These are phyloP conservation scores for Eubasilissa regina DNA, from an alignment of 1,140 invertebrate species.

Conservation along the genomic window DNA sequence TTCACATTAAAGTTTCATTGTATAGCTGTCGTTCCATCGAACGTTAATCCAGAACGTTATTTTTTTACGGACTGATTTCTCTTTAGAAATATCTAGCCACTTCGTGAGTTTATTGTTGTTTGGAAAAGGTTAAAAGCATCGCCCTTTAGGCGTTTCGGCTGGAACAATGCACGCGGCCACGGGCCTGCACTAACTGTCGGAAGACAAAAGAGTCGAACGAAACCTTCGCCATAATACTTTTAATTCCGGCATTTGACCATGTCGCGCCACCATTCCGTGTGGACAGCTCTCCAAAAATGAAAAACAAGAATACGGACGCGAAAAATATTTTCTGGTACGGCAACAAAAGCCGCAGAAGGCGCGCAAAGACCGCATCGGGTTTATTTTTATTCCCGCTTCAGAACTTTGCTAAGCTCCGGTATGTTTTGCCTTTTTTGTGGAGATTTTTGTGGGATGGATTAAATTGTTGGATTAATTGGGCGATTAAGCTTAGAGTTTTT, in stretches of 20 bases:
- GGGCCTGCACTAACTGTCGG: background rate
- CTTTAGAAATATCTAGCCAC: background rate
- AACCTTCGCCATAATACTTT: background rate
- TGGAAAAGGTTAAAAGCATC: background rate
- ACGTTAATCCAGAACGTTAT: background rate
- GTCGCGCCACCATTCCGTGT: slow-evolving; percentile 14
- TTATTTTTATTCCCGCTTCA: background rate
- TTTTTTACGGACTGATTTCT: too few species aligned
- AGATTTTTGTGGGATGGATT: too few species aligned
- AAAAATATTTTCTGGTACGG: background rate
- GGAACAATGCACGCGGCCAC: background rate
- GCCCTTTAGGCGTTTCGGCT: background rate
- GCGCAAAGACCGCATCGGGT: background rate
- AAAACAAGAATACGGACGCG: background rate
- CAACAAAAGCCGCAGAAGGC: background rate
- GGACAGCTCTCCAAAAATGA: slow-evolving; percentile 22
- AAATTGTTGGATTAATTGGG: too few species aligned
- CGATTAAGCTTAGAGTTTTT: too few species aligned
- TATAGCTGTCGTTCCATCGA: too few species aligned
- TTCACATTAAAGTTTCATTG: background rate
- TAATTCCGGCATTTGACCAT: slow-evolving; percentile 27
- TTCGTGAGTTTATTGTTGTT: background rate
- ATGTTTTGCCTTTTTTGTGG: too few species aligned
- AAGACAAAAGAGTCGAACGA: slow-evolving; percentile 2
- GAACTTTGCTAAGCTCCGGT: too few species aligned